These are phyloP conservation scores for Macrochelys suwanniensis DNA, from an alignment of 2,797 vertebrate species.

Conservation along the genomic window DNA sequence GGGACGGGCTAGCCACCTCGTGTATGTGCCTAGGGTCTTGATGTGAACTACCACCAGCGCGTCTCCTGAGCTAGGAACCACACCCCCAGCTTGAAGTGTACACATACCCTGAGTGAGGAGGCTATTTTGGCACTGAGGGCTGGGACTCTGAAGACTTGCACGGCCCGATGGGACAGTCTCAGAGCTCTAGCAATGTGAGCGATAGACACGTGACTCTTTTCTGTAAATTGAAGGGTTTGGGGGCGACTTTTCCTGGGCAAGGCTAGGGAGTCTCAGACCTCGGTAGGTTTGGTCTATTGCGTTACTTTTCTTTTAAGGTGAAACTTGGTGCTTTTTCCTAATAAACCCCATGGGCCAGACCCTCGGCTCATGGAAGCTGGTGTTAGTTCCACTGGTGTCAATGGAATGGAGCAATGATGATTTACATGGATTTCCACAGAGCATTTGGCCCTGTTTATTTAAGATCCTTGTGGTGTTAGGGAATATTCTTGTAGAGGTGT, in stretches of 20 bases:
- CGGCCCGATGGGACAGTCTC: background rate
- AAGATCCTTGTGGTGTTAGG: background rate
- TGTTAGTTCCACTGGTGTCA: background rate
- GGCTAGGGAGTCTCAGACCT: background rate
- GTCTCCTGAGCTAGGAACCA: background rate
- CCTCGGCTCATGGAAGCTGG: background rate
- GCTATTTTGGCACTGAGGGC: background rate
- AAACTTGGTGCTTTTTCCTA: background rate
- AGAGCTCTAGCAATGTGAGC: background rate
- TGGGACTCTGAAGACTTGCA: background rate
- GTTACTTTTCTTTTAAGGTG: background rate
- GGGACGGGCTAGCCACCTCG: background rate
- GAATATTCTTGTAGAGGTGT: background rate
- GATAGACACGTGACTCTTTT: background rate
- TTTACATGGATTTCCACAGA: background rate
- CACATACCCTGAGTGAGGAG: background rate
- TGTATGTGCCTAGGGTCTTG: too few relatives aligned
- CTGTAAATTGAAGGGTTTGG: background rate
- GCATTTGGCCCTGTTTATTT: background rate
- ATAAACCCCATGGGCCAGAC: background rate
- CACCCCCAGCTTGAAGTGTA: too few relatives aligned
- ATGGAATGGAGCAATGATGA: background rate
- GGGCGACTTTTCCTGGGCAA: background rate
- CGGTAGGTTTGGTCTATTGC: background rate
- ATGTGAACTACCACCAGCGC: background rate